Conservation (phyloP, 2,888 invertebrate genomes). For the Mythimna ferrago region DNA sequence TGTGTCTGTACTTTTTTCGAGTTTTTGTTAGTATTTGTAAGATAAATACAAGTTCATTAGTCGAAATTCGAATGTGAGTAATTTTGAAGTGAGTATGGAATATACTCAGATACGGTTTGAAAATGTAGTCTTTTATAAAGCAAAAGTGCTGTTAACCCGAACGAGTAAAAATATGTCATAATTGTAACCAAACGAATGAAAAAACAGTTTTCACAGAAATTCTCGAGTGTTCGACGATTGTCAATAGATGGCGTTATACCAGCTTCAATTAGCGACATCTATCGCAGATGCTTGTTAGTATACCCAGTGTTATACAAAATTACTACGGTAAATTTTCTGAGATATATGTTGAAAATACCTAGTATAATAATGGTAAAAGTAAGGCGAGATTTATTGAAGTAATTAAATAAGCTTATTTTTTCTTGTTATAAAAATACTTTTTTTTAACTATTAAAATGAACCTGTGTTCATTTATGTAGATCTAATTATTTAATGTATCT, state of each 20-base stretch:
- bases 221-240: not conserved
- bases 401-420: not conserved
- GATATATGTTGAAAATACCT: slow-evolving; percentile 9
- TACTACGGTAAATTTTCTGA: slow-evolving; percentile 28
- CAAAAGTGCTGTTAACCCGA: not conserved
- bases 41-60: not conserved
- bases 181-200: not conserved
- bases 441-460: not conserved
- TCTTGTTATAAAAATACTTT: not conserved
- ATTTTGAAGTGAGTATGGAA: not conserved
- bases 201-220: not conserved
- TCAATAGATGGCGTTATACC: slow-evolving; percentile 26
- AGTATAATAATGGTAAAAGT: not conserved
- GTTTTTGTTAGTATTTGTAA: not conserved
- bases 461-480: not conserved
- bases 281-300: not conserved
- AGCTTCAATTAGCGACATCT: slow-evolving; percentile 30
- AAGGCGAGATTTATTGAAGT: not conserved
- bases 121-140: not conserved
- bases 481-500: not conserved
- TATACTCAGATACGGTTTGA: not conserved
- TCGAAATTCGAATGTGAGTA: not conserved
- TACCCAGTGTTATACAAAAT: not conserved
- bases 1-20: slow-evolving; percentile 15
- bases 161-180: not conserved